Percentiles rank a stretch among this genome's conserved stretches.
These are phyloP conservation scores for Leucophenga varia DNA, from an alignment of 1,140 invertebrate genomes.

Conservation along the genomic window DNA sequence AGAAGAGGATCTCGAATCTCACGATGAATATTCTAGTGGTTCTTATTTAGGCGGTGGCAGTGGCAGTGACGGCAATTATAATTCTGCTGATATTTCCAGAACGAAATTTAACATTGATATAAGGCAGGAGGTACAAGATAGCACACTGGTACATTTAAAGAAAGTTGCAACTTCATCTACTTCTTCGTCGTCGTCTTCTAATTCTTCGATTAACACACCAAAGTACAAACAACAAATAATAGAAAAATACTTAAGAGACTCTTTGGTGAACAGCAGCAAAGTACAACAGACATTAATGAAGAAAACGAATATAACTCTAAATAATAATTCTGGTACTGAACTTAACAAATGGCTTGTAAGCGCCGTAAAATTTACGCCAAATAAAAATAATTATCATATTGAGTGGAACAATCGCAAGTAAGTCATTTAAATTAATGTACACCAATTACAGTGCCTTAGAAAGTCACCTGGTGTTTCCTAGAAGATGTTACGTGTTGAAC, in stretches of 20 bases:
- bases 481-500: too few relatives aligned
- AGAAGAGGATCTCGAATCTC: slow-evolving; percentile 28
- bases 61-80: slow-evolving; percentile 38
- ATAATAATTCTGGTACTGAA: slow-evolving; percentile 32
- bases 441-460: too few relatives aligned
- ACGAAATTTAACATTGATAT: too few relatives aligned
- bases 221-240: slow-evolving; percentile 63
- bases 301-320: slow-evolving; percentile 14
- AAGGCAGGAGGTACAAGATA: too few relatives aligned
- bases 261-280: slow-evolving; percentile 27
- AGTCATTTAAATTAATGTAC: slow-evolving; percentile 5
- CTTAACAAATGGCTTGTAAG: slow-evolving; percentile 71
- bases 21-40: slow-evolving; percentile 37
- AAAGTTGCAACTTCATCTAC: too few relatives aligned
- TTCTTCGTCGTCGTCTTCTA: too few relatives aligned
- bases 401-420: slow-evolving; percentile 61
- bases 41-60: slow-evolving; percentile 21
- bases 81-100: slow-evolving; percentile 20
- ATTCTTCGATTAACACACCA: too few relatives aligned
- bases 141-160: too few relatives aligned
- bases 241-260: slow-evolving; percentile 60
- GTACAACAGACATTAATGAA: slow-evolving; percentile 19
- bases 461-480: too few relatives aligned
- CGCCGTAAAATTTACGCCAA: slow-evolving; percentile 66
- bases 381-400: slow-evolving; percentile 65